Conservation (phyloP, 2,888 invertebrate species). For the Orchesella flavescens region DNA sequence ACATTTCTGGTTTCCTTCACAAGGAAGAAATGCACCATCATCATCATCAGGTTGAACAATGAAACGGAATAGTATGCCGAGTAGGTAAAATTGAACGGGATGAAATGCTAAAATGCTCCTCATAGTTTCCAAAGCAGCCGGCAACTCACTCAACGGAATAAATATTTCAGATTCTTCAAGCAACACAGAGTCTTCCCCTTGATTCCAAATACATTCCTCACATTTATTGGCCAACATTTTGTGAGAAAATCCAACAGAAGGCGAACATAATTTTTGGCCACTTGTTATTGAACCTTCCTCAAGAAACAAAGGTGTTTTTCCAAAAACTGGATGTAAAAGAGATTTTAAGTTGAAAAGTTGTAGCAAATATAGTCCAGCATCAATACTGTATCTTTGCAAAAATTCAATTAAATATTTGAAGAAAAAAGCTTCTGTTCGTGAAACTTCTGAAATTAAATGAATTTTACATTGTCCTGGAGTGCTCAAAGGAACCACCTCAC, state of each 20-base stretch:
- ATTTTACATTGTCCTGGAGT: background rate
- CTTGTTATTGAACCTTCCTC: background rate
- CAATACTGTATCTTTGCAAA: background rate
- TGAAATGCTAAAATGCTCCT: background rate
- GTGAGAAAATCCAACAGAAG: background rate
- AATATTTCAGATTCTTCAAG: background rate
- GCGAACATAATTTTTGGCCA: background rate
- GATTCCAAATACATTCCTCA: background rate
- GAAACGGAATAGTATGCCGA: too few relatives aligned
- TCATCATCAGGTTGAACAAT: too few relatives aligned
- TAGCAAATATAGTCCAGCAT: background rate
- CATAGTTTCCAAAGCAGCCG: background rate
- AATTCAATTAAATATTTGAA: background rate
- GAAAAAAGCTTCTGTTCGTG: background rate
- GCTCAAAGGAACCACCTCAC: background rate
- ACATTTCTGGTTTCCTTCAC: background rate
- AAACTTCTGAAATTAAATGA: background rate
- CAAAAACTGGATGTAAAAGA: background rate
- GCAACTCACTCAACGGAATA: background rate
- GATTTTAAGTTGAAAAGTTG: background rate
- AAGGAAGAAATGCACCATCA: too few relatives aligned
- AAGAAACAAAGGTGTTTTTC: background rate
- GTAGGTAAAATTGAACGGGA: too few relatives aligned
- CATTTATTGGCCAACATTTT: constrained; percentile 12
- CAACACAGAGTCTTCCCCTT: too few relatives aligned